phyloP scores from a whole-genome alignment of 2,888 invertebrate genomes.

The Chelonus formosanus region DNA sequence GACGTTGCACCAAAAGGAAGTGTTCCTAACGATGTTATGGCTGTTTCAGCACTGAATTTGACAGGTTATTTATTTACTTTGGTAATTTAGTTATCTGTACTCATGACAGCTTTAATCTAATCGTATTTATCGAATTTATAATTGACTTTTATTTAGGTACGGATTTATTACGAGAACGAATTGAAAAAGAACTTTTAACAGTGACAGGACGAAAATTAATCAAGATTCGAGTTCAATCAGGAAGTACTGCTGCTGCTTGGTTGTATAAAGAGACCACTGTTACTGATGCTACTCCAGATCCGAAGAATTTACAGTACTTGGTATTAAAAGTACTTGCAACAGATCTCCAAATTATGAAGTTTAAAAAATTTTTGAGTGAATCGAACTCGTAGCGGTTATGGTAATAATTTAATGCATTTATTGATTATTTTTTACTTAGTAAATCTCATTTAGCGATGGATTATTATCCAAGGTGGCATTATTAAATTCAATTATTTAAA shows the following conservation, averaged over 20 bases:
- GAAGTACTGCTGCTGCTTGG: conserved; percentile 72
- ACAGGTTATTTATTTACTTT: conserved; percentile 52
- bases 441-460: too few species aligned
- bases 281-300: conserved; percentile 66
- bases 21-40: conserved; percentile 51
- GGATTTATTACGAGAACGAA: conserved; percentile 59
- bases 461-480: too few species aligned
- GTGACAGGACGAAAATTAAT: conserved; percentile 68
- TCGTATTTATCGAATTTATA: background rate
- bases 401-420: background rate
- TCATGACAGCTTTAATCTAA: background rate
- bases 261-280: conserved; percentile 74
- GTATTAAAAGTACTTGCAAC: conserved; percentile 71
- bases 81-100: conserved; percentile 2
- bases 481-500: background rate
- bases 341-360: conserved; percentile 68
- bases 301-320: conserved; percentile 67
- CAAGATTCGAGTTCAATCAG: conserved; percentile 69
- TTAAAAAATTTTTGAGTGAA: conserved; percentile 63
- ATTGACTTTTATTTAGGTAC: conserved; percentile 60
- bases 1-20: conserved; percentile 67
- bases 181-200: conserved; percentile 68
- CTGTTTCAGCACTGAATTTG: conserved; percentile 67
- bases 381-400: conserved; percentile 34
- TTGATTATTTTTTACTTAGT: too few species aligned